These are phyloP conservation scores for Drosophila lacteicornis DNA, from an alignment of 1,140 invertebrate genomes.

Conservation along the genomic window DNA sequence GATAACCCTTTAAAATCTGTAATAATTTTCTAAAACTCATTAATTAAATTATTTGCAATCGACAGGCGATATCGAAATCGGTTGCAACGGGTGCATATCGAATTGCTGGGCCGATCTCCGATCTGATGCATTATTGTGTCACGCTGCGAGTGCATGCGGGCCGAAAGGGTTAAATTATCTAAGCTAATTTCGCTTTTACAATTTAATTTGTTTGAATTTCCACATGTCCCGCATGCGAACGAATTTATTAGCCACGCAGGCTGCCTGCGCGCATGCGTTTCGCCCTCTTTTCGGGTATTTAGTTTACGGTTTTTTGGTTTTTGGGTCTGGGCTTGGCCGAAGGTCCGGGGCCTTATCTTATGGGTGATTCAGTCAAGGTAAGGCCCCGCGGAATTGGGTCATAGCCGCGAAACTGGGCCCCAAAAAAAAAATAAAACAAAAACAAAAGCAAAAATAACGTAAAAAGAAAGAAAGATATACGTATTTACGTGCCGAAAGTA, in stretches of 20 bases:
- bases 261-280: slow-evolving; percentile 51
- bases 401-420: slow-evolving; percentile 29
- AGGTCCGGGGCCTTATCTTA: slow-evolving; percentile 34
- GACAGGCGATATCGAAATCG: slow-evolving; percentile 35
- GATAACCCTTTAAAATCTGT: slow-evolving; percentile 18
- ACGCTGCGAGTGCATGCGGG: slow-evolving; percentile 52
- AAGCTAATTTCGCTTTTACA: slow-evolving; percentile 76
- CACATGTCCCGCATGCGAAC: slow-evolving; percentile 73
- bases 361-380: slow-evolving; percentile 52
- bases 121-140: slow-evolving; percentile 66
- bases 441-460: neutral
- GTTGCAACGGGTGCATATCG: slow-evolving; percentile 52
- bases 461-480: neutral
- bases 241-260: slow-evolving; percentile 55
- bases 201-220: slow-evolving; percentile 78
- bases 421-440: slow-evolving; percentile 1
- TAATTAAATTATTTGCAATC: slow-evolving; percentile 61
- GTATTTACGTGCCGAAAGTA: neutral
- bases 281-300: slow-evolving; percentile 20
- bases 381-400: slow-evolving; percentile 40
- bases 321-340: slow-evolving; percentile 27
- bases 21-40: slow-evolving; percentile 16
- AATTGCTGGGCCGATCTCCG: slow-evolving; percentile 40
- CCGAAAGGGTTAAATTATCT: slow-evolving; percentile 69
- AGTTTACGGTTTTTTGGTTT: neutral